Conservation (phyloP, 64 coral and sea anemone genomes). For the Astreopora myriophthalma region DNA sequence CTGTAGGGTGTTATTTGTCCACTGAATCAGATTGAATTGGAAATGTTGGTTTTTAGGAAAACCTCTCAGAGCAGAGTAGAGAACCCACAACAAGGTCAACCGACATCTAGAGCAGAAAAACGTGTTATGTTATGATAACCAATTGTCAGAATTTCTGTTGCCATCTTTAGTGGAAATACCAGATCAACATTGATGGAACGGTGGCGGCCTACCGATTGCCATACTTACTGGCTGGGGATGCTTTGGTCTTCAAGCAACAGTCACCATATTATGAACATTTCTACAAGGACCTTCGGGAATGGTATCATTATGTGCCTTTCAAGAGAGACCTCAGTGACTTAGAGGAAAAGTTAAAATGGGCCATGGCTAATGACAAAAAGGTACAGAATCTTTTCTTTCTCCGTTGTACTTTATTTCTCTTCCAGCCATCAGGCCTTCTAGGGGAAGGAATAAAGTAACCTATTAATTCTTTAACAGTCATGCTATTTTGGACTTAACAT, state of each 20-base stretch:
- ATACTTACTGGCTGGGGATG: slow-evolving; percentile 87
- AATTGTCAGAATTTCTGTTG: neutral
- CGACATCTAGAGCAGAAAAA: too few species aligned
- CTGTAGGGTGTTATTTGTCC: too few species aligned
- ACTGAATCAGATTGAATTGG: too few species aligned
- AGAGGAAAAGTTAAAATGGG: slow-evolving; percentile 81
- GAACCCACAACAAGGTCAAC: too few species aligned
- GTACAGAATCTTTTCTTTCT: neutral
- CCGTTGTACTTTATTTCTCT: neutral
- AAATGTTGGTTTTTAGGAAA: too few species aligned
- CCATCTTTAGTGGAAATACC: slow-evolving; percentile 86
- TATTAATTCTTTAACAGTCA: too few species aligned
- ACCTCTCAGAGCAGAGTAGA: too few species aligned
- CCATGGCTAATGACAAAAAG: slow-evolving; percentile 88
- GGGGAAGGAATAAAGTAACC: neutral
- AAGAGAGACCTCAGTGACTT: slow-evolving; percentile 92
- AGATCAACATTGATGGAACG: slow-evolving; percentile 97
- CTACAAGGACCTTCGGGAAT: slow-evolving; percentile 88
- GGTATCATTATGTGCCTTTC: slow-evolving; percentile 96
- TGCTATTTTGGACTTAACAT: too few species aligned
- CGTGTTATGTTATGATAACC: neutral
- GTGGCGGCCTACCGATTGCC: slow-evolving; percentile 94
- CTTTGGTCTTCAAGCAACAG: slow-evolving; percentile 90
- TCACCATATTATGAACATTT: slow-evolving; percentile 98
- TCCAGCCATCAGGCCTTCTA: too few species aligned